Conservation (phyloP, 2,888 invertebrate genomes). For the Andrena chrysosceles region DNA sequence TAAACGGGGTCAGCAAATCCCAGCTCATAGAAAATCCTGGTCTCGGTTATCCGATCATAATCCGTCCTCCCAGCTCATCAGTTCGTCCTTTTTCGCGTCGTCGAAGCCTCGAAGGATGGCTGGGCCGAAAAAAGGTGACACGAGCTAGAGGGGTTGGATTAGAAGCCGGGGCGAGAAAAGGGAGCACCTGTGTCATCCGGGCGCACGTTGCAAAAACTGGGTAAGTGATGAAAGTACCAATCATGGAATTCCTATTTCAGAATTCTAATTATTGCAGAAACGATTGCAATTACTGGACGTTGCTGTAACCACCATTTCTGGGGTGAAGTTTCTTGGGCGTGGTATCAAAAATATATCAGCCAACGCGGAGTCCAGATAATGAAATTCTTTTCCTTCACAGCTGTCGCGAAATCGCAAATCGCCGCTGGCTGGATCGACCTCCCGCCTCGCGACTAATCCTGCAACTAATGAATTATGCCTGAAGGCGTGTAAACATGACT, state of each 20-base stretch:
- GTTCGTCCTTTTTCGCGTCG: slow-evolving; percentile 48
- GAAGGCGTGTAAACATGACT: slow-evolving; percentile 32
- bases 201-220: slow-evolving; percentile 14
- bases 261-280: background rate
- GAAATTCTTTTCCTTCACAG: slow-evolving; percentile 64
- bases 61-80: slow-evolving; percentile 48
- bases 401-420: slow-evolving; percentile 72
- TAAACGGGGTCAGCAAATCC: slow-evolving; percentile 63
- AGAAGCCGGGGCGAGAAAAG: slow-evolving; percentile 21
- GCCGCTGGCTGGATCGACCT: slow-evolving; percentile 65
- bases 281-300: background rate
- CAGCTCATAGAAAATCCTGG: slow-evolving; percentile 51
- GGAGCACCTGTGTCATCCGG: slow-evolving; percentile 3
- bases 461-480: slow-evolving; percentile 59
- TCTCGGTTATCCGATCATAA: slow-evolving; percentile 67
- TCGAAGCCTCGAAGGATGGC: slow-evolving; percentile 40
- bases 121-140: slow-evolving; percentile 38
- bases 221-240: background rate
- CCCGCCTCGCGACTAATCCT: slow-evolving; percentile 59
- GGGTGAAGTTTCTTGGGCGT: too few relatives aligned
- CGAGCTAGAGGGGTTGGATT: slow-evolving; percentile 30
- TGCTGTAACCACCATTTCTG: background rate
- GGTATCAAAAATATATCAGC: background rate
- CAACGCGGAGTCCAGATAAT: background rate
- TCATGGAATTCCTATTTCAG: background rate